Percentiles rank a stretch among this genome's conserved stretches.
phyloP scores from a whole-genome alignment of 2,797 vertebrate species.

The Halcyon chelicuti region DNA sequence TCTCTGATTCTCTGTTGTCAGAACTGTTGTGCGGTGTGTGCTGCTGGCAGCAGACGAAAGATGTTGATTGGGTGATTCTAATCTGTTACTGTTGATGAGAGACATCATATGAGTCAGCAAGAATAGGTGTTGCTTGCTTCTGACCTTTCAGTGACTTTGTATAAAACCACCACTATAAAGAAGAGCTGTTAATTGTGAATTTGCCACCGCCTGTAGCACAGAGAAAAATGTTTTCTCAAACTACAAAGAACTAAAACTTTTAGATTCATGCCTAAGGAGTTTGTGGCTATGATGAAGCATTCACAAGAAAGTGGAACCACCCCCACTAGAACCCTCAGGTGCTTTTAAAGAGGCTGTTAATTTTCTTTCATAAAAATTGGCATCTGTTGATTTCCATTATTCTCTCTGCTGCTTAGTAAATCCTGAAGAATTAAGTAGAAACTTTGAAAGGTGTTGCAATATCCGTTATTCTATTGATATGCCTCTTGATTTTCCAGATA shows the following conservation, averaged over 20 bases:
- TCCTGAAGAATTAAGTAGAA: not conserved
- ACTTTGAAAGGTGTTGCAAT: not conserved
- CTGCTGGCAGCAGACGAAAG: rapidly evolving
- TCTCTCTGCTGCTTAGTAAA: not conserved
- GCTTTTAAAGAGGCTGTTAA: not conserved
- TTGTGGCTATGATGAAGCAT: not conserved
- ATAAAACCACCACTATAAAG: not conserved
- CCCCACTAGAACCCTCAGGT: not conserved
- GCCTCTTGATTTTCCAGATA: not conserved
- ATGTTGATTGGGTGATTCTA: not conserved
- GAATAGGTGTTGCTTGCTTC: not conserved
- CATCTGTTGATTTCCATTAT: not conserved
- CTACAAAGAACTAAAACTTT: not conserved
- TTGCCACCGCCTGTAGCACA: not conserved
- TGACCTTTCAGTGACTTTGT: conserved; percentile 39
- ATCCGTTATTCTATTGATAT: not conserved
- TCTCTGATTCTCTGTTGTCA: not conserved
- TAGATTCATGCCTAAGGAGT: not conserved
- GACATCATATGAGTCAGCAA: rapidly evolving
- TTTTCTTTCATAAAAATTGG: not conserved
- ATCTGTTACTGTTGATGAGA: not conserved
- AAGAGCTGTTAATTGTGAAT: not conserved
- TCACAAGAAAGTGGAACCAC: not conserved
- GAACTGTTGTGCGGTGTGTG: not conserved
- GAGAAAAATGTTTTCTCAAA: not conserved